phyloP scores from a whole-genome alignment of 2,113 vertebrate genomes.

The Alouatta palliata region DNA sequence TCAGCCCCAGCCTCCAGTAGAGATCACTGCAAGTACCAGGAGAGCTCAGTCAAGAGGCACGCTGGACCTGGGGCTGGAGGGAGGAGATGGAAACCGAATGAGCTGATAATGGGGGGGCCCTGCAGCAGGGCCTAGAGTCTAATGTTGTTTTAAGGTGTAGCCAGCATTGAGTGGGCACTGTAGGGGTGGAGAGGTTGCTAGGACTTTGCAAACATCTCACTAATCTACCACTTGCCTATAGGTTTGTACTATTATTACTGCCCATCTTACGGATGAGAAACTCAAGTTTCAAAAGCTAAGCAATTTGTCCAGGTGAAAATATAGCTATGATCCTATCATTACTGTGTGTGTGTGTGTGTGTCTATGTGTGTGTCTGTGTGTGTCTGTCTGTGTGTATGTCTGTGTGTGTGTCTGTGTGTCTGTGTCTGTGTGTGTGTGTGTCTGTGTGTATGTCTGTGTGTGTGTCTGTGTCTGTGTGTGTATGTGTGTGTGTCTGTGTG shows the following conservation, averaged over 20 bases:
- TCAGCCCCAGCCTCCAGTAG: slow-evolving; percentile 54
- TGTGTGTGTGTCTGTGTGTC: no score
- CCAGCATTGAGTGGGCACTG: not conserved
- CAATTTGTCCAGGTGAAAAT: not conserved
- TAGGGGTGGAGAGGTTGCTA: not conserved
- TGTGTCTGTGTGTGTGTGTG: no score
- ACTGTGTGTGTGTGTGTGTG: not conserved
- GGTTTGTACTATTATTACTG: no score
- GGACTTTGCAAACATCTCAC: not conserved
- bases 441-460: not conserved
- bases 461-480: no score
- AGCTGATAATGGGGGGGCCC: not conserved
- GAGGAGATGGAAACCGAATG: not conserved
- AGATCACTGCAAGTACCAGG: slow-evolving; percentile 56
- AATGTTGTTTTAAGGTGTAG: fast-evolving
- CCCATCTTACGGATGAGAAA: not conserved
- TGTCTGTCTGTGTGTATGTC: no score
- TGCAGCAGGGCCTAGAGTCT: not conserved
- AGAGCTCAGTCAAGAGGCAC: slow-evolving; percentile 48
- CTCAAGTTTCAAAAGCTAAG: not conserved
- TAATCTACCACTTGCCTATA: not conserved
- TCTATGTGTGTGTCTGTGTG: fast-evolving
- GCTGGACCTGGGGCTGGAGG: not conserved
- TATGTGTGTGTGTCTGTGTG: no score
- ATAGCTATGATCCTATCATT: not conserved